These are phyloP conservation scores for Hyaena hyaena DNA, from an alignment of 2,113 vertebrate species.

Conservation along the genomic window DNA sequence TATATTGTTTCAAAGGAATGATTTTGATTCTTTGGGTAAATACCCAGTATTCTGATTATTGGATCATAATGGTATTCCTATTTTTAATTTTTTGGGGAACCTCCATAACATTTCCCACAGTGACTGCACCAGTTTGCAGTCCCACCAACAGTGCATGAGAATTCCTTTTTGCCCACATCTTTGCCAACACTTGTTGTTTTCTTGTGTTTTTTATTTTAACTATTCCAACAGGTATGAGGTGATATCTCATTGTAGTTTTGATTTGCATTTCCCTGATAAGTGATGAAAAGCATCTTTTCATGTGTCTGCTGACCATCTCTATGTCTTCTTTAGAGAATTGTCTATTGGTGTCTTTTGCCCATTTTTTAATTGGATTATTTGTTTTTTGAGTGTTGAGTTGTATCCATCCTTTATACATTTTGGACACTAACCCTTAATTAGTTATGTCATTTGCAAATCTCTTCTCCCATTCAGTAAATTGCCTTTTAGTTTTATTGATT, in stretches of 20 bases:
- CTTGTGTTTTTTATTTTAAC: neutral
- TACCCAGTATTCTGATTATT: neutral
- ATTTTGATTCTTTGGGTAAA: neutral
- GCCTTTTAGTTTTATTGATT: neutral
- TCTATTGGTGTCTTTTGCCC: neutral
- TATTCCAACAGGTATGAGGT: neutral
- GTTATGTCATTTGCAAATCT: neutral
- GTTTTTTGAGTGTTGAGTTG: neutral
- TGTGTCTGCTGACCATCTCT: neutral
- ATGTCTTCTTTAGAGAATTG: neutral
- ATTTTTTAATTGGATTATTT: neutral
- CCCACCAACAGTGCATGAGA: neutral
- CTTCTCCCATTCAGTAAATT: neutral
- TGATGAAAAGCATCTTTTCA: neutral
- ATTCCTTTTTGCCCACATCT: neutral
- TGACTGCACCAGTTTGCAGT: neutral
- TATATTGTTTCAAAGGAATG: neutral
- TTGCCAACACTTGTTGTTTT: neutral
- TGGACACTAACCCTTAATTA: neutral
- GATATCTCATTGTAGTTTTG: neutral
- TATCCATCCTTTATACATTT: neutral
- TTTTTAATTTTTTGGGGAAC: neutral
- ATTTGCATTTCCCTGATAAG: neutral
- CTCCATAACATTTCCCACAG: neutral
- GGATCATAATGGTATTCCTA: neutral